A percentile compares a stretch with the other conserved stretches of the same genome.
Evolutionary conservation across 2,113 vertebrate species (phyloP).

Genomic region (Paradisaea rubra): DNA sequence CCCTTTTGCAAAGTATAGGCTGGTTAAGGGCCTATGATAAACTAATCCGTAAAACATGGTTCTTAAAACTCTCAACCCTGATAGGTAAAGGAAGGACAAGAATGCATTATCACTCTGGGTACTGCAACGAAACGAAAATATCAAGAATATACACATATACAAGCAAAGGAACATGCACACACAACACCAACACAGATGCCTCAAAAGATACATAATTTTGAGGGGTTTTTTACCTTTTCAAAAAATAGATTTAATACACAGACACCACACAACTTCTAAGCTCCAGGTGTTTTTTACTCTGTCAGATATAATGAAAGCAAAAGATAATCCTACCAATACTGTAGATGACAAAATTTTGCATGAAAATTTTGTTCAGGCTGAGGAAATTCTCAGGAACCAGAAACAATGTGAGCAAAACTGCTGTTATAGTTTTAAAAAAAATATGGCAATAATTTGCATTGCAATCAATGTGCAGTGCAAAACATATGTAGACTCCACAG

Average conservation of each 20-base stretch:
- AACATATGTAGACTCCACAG: rapidly evolving
- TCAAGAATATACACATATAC: background rate
- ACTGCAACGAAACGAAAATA: background rate
- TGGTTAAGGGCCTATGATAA: background rate
- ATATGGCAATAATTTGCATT: background rate
- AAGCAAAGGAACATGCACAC: background rate
- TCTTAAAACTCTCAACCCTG: background rate
- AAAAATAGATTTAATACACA: background rate
- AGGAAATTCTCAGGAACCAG: background rate
- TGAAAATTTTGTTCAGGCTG: background rate
- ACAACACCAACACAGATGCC: background rate
- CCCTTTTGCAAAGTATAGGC: background rate
- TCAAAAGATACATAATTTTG: background rate
- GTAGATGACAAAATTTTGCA: background rate
- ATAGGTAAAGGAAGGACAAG: background rate
- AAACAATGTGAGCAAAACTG: background rate
- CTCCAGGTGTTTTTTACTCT: background rate
- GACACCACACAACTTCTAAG: background rate
- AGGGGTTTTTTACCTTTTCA: rapidly evolving
- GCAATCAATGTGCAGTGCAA: background rate
- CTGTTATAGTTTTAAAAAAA: background rate
- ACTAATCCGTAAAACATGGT: background rate
- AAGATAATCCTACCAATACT: background rate
- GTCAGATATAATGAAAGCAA: background rate
- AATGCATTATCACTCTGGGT: background rate